Evolutionary conservation across 2,113 vertebrate species (phyloP), one percentile per base, ranked within the genome.

Genomic region (Nipponia nippon): DNA sequence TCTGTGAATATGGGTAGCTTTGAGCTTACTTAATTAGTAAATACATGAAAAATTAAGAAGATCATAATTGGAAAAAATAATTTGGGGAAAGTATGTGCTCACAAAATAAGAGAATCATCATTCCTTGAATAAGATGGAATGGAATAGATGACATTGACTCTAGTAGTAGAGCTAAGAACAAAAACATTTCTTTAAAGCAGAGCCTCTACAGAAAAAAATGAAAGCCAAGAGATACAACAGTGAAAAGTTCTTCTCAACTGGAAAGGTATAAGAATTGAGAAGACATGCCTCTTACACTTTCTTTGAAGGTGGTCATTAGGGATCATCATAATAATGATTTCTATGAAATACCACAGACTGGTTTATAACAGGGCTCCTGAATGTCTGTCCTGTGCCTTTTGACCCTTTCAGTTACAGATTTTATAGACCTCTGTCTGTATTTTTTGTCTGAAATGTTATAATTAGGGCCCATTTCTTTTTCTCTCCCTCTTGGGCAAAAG

Each of bases 381-480:
- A 38, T 1, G 0, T 59, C 5, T 30, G 4, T 47, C 0, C 5
- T n/a, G 1, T n/a, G 8, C 38, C 11, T 81, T 87, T 93, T 34
- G 21, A 52, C 47, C 19, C 9, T 71, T 80, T 69, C 23, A 61
- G 2, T n/a, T 78, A 17, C 4, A 61, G 7, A 3, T 26, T 53
- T 56, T 82, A 38, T 44, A 77, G 38, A 78, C 0, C 1, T 53
- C 34, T 40, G 2, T 22, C 29, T 49, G 8, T n/a, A 42, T 18
- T 66, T 62, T 87, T 34, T 3, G 13, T 56, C 42, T 70, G 23
- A 66, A 50, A 55, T 36, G 1, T 70, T 66, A 7, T 34, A 27
- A 58, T 70, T 58, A 70, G 8, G 9, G 40, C 9, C 5, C 1
- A 34, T 63, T 77, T 86, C 1, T 38, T 61, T 81, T 78, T 56